Conservation (phyloP, 2,888 invertebrate genomes). For the Chloroclysta siterata region DNA sequence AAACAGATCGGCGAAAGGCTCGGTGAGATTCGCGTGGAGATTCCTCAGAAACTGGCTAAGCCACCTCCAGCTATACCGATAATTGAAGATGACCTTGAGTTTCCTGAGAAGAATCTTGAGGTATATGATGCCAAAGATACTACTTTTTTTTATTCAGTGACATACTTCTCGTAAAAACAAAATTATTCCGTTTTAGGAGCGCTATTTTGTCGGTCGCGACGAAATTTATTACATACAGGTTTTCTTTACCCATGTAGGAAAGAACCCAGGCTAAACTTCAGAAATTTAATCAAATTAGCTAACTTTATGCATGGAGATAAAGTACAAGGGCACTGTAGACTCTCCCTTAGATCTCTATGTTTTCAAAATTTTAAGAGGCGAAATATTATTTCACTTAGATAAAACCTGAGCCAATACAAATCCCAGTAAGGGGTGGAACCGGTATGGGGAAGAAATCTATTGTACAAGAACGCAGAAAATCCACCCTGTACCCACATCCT, state of each 20-base stretch:
- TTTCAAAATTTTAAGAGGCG: not conserved
- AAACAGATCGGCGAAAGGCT: slow-evolving; percentile 75
- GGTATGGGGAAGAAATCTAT: slow-evolving; percentile 45
- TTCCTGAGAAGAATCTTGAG: slow-evolving; percentile 85
- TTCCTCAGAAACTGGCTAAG: slow-evolving; percentile 78
- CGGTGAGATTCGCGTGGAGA: slow-evolving; percentile 83
- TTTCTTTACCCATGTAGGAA: no score
- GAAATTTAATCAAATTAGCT: no score
- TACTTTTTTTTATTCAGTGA: no score
- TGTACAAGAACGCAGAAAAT: slow-evolving; percentile 54
- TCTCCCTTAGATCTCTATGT: not conserved
- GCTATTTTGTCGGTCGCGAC: no score
- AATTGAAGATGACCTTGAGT: slow-evolving; percentile 82
- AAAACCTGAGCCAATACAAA: slow-evolving; percentile 55
- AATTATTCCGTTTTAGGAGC: no score
- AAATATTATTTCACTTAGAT: slow-evolving; percentile 50
- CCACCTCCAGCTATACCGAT: slow-evolving; percentile 73
- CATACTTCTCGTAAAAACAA: no score
- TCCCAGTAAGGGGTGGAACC: slow-evolving; percentile 40
- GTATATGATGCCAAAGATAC: no score
- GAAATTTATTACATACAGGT: no score
- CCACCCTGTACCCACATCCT: slow-evolving; percentile 53
- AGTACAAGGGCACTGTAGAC: not conserved
- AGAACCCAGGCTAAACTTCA: no score
- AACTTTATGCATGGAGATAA: no score